A percentile compares a stretch with the other conserved stretches of the same genome.
These are phyloP conservation scores for Poeciliopsis gracilis DNA, from an alignment of 2,797 vertebrate genomes.

Conservation along the genomic window DNA sequence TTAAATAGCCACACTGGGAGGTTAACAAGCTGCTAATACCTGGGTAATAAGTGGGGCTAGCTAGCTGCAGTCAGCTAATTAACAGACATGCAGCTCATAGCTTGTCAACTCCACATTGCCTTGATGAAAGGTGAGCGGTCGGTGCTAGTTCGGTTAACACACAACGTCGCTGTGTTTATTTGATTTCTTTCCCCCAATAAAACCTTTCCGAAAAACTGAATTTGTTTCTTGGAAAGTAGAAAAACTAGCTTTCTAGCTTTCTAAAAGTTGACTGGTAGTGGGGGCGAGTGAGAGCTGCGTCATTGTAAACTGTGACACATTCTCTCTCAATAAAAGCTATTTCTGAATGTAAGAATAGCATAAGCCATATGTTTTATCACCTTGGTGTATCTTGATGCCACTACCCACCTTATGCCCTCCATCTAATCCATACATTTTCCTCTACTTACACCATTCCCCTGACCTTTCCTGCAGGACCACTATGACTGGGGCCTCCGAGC, in stretches of 20 bases:
- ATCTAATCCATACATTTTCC: not conserved
- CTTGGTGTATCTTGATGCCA: not conserved
- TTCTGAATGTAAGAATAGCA: not conserved
- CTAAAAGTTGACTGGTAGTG: not conserved
- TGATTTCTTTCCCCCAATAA: not conserved
- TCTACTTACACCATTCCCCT: not conserved
- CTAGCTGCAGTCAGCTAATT: not conserved
- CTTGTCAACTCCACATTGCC: not conserved
- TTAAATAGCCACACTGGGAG: not conserved
- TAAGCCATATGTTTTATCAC: not conserved
- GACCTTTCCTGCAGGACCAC: slow-evolving; percentile 73
- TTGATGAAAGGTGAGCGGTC: not conserved
- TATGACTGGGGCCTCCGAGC: slow-evolving; percentile 97
- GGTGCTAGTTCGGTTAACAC: not conserved
- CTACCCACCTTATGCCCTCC: no score
- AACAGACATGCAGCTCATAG: not conserved
- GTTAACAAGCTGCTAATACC: not conserved
- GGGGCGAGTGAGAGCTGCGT: not conserved
- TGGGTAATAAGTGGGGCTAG: not conserved
- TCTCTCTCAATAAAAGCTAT: not conserved
- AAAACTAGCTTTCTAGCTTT: not conserved
- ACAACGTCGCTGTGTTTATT: not conserved
- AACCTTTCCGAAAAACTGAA: not conserved
- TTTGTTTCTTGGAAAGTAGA: not conserved
- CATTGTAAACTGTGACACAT: not conserved